Evolutionary conservation across 1,140 invertebrate species (phyloP).

Genomic region (Leptonema lineaticorne): DNA sequence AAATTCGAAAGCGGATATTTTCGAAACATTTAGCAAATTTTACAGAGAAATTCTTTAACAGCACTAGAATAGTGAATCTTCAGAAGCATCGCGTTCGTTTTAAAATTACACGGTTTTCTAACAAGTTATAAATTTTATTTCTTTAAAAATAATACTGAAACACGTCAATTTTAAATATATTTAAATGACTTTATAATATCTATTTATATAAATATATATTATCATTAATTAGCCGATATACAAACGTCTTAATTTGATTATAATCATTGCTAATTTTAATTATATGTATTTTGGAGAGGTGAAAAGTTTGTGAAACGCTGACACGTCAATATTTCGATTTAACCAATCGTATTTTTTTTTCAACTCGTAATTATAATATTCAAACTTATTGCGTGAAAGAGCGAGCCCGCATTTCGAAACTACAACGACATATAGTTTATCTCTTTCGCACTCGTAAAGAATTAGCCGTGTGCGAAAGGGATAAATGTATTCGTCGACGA

Average conservation of each 20-base stretch:
- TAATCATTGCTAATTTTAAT: too few species aligned
- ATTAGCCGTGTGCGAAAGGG: not conserved
- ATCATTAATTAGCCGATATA: too few species aligned
- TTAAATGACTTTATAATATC: too few species aligned
- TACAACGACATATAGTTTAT: not conserved
- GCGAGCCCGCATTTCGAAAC: not conserved
- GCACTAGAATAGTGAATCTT: slow-evolving; percentile 3
- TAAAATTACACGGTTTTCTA: not conserved
- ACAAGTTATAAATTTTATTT: not conserved
- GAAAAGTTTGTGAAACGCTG: not conserved
- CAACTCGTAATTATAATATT: not conserved
- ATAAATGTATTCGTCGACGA: not conserved
- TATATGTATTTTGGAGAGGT: not conserved
- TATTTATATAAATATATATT: too few species aligned
- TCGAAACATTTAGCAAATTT: not conserved
- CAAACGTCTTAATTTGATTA: too few species aligned
- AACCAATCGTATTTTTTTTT: not conserved
- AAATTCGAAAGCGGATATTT: not conserved
- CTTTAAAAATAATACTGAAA: not conserved
- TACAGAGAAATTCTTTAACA: too few species aligned
- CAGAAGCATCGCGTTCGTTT: slow-evolving; percentile 3
- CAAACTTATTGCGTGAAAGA: not conserved
- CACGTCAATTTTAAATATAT: not conserved
- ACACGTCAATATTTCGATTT: not conserved
- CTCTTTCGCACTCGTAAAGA: not conserved